Conservation (phyloP, 1,140 invertebrate species). For the Dinoponera quadriceps region DNA sequence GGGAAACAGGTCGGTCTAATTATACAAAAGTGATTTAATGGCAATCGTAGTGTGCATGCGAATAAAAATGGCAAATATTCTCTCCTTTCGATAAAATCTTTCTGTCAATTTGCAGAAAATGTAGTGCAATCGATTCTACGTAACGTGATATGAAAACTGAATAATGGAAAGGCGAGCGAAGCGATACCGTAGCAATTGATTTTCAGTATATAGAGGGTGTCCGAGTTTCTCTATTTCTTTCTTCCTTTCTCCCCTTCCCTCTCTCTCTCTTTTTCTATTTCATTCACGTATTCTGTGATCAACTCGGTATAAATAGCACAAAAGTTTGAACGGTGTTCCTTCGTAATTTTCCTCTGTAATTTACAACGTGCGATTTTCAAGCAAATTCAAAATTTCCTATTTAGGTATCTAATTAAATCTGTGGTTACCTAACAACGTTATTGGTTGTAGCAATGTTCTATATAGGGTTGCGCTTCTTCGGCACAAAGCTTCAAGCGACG, state of each 20-base stretch:
- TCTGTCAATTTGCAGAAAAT: constrained; percentile 25
- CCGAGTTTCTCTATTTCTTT: not conserved
- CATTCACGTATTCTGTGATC: not conserved
- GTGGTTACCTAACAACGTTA: not conserved
- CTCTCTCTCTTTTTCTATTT: not conserved
- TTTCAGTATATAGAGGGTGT: constrained; percentile 11
- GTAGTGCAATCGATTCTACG: constrained; percentile 24
- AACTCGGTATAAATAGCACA: not conserved
- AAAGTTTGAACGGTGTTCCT: not conserved
- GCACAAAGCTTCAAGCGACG: not conserved
- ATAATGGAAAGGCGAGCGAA: constrained; percentile 16
- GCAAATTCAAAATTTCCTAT: not conserved
- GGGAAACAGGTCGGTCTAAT: not conserved
- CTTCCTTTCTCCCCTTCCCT: too few species aligned
- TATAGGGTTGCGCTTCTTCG: not conserved
- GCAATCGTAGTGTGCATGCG: not conserved
- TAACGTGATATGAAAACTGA: constrained; percentile 32
- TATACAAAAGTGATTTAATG: not conserved
- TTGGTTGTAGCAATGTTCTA: not conserved
- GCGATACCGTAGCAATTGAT: constrained; percentile 15
- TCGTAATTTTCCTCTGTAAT: not conserved
- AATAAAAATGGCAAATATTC: not conserved
- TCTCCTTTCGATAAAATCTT: not conserved
- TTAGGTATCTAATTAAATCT: not conserved
- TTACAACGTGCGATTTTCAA: not conserved